Evolutionary conservation across 2,113 vertebrate species (phyloP).

Genomic region (Melanostigma gelatinosum): DNA sequence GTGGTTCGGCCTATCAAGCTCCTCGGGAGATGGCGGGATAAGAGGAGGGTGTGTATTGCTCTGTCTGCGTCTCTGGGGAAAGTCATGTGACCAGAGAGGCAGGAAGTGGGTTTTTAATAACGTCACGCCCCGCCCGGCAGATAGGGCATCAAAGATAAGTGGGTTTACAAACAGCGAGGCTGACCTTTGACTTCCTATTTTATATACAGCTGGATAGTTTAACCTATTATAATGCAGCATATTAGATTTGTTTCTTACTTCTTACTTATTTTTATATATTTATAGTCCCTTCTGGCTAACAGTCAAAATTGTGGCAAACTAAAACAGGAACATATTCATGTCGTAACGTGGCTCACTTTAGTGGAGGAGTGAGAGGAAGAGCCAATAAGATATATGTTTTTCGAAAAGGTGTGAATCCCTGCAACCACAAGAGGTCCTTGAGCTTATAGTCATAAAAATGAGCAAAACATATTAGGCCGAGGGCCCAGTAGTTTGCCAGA

Average conservation of each 20-base stretch:
- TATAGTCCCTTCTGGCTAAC: too few species aligned
- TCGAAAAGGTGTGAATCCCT: background rate
- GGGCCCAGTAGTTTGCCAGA: background rate
- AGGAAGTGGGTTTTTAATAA: slow-evolving; percentile 42
- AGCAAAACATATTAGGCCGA: background rate
- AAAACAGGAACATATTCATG: too few species aligned
- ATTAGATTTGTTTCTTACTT: background rate
- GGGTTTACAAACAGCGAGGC: background rate
- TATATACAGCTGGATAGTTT: background rate
- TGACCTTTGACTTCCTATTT: slow-evolving; percentile 9
- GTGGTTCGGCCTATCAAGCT: slow-evolving; percentile 40
- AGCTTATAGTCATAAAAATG: background rate
- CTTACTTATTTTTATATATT: too few species aligned
- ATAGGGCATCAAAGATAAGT: slow-evolving; percentile 6
- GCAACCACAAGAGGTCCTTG: background rate
- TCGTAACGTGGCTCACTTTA: too few species aligned
- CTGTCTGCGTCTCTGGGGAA: slow-evolving; percentile 40
- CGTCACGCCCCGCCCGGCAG: slow-evolving; percentile 3
- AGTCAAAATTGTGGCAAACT: background rate
- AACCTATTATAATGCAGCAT: background rate
- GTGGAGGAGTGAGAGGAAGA: too few species aligned
- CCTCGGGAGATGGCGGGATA: slow-evolving; percentile 38
- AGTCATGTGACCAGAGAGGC: slow-evolving; percentile 20
- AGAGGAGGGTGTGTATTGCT: background rate
- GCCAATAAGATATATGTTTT: background rate